Percentiles rank a stretch among this genome's conserved stretches.
These are phyloP conservation scores for Oscheius sp. DNA, from an alignment of 2,888 invertebrate genomes.

Conservation along the genomic window DNA sequence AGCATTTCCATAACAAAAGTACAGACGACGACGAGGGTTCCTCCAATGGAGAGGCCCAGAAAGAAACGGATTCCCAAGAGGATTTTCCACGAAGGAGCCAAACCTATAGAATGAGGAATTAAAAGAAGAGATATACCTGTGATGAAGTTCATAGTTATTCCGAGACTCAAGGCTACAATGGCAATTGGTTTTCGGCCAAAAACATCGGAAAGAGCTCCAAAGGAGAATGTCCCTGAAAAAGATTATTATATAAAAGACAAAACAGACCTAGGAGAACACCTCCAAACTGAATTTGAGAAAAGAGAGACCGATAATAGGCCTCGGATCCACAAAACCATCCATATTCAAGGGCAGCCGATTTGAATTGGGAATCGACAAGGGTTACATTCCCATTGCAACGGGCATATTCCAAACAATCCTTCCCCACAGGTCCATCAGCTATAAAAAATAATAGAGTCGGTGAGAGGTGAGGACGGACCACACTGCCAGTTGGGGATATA, in stretches of 20 bases:
- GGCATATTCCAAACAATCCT: conserved; percentile 56
- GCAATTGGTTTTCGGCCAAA: conserved; percentile 57
- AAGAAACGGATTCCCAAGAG: conserved; percentile 38
- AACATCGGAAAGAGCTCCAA: conserved; percentile 58
- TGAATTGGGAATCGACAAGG: conserved; percentile 59
- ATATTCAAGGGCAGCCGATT: conserved; percentile 63
- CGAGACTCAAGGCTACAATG: conserved; percentile 56
- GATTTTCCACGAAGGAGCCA: conserved; percentile 31
- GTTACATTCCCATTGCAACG: conserved; percentile 50
- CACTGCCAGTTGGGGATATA: conserved; percentile 62
- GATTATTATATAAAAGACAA: background rate
- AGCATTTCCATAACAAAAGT: conserved; percentile 70
- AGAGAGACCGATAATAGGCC: conserved; percentile 56
- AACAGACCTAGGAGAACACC: conserved; percentile 49
- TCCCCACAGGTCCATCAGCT: conserved; percentile 48
- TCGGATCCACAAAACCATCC: conserved; percentile 63
- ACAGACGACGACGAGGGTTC: conserved; percentile 67
- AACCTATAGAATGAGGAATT: background rate
- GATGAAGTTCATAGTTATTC: conserved; percentile 52
- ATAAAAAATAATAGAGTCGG: conserved; percentile 10
- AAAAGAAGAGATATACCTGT: conserved; percentile 41
- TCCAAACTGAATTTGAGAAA: conserved; percentile 60
- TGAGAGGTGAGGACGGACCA: conserved; percentile 33
- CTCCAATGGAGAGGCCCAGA: conserved; percentile 59
- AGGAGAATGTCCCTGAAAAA: conserved; percentile 58